Evolutionary conservation across 2,888 invertebrate species (phyloP).

Genomic region (Alviniconcha strummeri): DNA sequence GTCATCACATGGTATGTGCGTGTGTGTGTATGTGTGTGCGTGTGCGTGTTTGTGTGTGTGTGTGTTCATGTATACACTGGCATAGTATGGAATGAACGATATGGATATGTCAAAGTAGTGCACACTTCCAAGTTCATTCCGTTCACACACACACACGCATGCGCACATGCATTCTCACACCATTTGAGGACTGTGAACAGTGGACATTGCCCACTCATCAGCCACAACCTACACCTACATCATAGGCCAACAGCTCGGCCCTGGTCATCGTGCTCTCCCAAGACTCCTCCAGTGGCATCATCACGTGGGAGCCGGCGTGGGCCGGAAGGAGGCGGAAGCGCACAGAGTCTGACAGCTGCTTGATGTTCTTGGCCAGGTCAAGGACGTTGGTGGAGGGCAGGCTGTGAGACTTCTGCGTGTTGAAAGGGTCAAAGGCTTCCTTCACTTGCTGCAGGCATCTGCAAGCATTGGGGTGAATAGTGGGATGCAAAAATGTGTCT

Average conservation of each 20-base stretch:
- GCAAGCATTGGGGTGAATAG: neutral
- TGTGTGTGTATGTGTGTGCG: too few species aligned
- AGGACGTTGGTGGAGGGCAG: slow-evolving; percentile 75
- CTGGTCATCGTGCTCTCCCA: slow-evolving; percentile 60
- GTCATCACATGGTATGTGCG: too few species aligned
- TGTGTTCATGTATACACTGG: too few species aligned
- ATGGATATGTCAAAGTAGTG: too few species aligned
- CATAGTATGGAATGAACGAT: too few species aligned
- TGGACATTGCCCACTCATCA: too few species aligned
- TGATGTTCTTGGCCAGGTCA: slow-evolving; percentile 80
- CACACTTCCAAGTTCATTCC: too few species aligned
- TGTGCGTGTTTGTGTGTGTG: too few species aligned
- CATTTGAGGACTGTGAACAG: too few species aligned
- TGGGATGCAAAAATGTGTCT: too few species aligned
- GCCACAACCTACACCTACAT: slow-evolving; percentile 49
- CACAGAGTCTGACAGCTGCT: slow-evolving; percentile 80
- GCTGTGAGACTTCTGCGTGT: slow-evolving; percentile 49
- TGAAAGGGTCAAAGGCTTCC: slow-evolving; percentile 76
- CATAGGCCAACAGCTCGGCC: slow-evolving; percentile 66
- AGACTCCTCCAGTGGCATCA: slow-evolving; percentile 48
- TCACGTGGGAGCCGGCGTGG: slow-evolving; percentile 48
- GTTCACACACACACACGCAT: too few species aligned
- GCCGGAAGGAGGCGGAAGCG: slow-evolving; percentile 75
- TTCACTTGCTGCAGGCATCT: slow-evolving; percentile 75
- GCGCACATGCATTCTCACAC: too few species aligned